Conservation (phyloP, 2,797 vertebrate genomes). For the Epinephelus malabaricus region DNA sequence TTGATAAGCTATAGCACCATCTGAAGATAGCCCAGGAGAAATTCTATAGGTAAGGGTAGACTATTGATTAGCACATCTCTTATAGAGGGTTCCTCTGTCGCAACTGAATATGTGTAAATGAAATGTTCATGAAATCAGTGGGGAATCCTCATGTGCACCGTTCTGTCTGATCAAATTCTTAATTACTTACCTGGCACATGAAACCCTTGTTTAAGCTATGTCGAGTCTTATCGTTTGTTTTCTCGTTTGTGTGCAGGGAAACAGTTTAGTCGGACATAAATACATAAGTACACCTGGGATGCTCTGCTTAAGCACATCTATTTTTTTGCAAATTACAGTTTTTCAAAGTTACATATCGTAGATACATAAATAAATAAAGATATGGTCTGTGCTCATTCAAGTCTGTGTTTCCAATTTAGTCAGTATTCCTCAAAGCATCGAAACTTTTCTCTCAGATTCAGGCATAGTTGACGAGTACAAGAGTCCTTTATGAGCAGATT, state of each 20-base stretch:
- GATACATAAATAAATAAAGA: background rate
- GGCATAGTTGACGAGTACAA: constrained; percentile 28
- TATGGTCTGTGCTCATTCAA: background rate
- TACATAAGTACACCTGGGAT: background rate
- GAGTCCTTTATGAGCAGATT: constrained; percentile 41
- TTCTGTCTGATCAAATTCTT: constrained; percentile 39
- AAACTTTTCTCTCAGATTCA: constrained; percentile 35
- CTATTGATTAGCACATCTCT: constrained; percentile 68
- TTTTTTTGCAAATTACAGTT: constrained; percentile 17
- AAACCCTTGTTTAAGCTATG: background rate
- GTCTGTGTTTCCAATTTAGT: constrained; percentile 15
- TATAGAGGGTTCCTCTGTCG: constrained; percentile 43
- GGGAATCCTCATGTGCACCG: constrained; percentile 5
- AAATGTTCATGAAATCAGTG: constrained; percentile 50
- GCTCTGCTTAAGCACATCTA: background rate
- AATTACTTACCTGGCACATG: constrained; percentile 29
- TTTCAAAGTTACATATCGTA: constrained; percentile 8
- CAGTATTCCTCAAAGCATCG: constrained; percentile 5
- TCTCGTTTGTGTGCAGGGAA: background rate
- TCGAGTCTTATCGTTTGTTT: background rate
- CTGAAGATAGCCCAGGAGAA: constrained; percentile 62
- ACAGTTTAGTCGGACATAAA: constrained; percentile 11
- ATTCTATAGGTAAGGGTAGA: constrained; percentile 54
- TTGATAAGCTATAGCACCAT: constrained; percentile 61
- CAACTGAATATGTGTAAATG: constrained; percentile 53